Evolutionary conservation across 2,888 invertebrate species (phyloP).

Genomic region (Altica lythri): DNA sequence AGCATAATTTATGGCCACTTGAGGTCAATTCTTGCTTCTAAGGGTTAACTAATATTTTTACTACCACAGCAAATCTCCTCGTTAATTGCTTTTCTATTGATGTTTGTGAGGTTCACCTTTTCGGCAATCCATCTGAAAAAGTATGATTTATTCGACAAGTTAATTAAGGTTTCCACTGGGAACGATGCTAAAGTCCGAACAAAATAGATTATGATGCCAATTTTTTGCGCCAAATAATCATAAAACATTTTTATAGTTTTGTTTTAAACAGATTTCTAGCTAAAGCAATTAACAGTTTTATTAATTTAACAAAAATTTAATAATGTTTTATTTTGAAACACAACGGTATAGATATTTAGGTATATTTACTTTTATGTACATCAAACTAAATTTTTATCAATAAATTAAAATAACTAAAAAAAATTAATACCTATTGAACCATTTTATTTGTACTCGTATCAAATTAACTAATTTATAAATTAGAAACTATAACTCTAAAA

Average conservation of each 20-base stretch:
- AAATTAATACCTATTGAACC: no score
- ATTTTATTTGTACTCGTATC: no score
- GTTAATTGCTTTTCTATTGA: slow-evolving; percentile 32
- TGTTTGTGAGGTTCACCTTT: slow-evolving; percentile 16
- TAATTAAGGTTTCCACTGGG: slow-evolving; percentile 17
- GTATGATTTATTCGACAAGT: slow-evolving; percentile 25
- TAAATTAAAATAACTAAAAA: no score
- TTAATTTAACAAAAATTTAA: no score
- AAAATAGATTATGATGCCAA: slow-evolving; percentile 8
- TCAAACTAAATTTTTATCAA: no score
- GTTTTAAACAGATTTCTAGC: no score
- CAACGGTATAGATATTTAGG: no score
- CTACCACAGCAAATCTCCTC: slow-evolving; percentile 27
- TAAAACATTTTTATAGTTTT: neutral
- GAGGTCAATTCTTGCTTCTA: slow-evolving; percentile 32
- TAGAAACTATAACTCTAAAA: no score
- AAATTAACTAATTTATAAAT: no score
- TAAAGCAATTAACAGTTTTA: no score
- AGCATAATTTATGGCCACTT: slow-evolving; percentile 33
- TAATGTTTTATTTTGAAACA: no score
- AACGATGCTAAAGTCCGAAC: slow-evolving; percentile 5
- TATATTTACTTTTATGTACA: no score
- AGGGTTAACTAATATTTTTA: slow-evolving; percentile 34
- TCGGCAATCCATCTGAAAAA: slow-evolving; percentile 16
- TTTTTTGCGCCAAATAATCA: slow-evolving; percentile 4